These are phyloP conservation scores for Syngnathus rostellatus DNA, from an alignment of 2,797 vertebrate species.

Conservation along the genomic window DNA sequence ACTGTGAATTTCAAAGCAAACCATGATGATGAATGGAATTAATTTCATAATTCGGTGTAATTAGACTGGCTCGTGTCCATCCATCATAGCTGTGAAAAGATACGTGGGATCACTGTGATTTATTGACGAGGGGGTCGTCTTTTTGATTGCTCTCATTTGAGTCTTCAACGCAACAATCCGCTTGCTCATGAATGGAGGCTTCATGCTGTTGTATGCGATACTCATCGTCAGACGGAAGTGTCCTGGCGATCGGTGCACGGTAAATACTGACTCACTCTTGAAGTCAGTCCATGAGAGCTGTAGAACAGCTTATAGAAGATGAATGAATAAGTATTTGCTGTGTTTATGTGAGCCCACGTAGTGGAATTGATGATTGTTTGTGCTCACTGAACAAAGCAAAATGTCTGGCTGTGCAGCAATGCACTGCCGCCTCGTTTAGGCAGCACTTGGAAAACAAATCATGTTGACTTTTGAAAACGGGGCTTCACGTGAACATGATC, in stretches of 20 bases:
- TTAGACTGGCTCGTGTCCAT: slow-evolving; percentile 58
- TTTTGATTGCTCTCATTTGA: slow-evolving; percentile 65
- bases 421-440: slow-evolving; percentile 14
- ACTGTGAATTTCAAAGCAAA: slow-evolving; percentile 48
- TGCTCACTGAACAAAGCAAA: slow-evolving; percentile 11
- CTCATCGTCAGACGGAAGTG: too few species aligned
- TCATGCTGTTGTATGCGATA: background rate
- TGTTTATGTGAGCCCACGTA: slow-evolving; percentile 9
- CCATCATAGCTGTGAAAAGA: slow-evolving; percentile 52
- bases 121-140: slow-evolving; percentile 65
- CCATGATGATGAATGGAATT: slow-evolving; percentile 63
- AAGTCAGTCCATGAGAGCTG: too few species aligned
- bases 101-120: slow-evolving; percentile 53
- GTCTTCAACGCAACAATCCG: slow-evolving; percentile 46
- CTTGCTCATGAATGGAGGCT: slow-evolving; percentile 32
- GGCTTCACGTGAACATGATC: slow-evolving; percentile 36
- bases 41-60: slow-evolving; percentile 69
- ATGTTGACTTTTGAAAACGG: slow-evolving; percentile 37
- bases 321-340: background rate
- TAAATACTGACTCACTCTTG: too few species aligned
- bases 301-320: background rate
- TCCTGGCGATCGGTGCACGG: too few species aligned
- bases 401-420: slow-evolving; percentile 19
- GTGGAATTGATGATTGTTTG: slow-evolving; percentile 21
- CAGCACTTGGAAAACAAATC: slow-evolving; percentile 35